phyloP scores from a whole-genome alignment of 2,797 vertebrate species.

The Monodelphis domestica region DNA sequence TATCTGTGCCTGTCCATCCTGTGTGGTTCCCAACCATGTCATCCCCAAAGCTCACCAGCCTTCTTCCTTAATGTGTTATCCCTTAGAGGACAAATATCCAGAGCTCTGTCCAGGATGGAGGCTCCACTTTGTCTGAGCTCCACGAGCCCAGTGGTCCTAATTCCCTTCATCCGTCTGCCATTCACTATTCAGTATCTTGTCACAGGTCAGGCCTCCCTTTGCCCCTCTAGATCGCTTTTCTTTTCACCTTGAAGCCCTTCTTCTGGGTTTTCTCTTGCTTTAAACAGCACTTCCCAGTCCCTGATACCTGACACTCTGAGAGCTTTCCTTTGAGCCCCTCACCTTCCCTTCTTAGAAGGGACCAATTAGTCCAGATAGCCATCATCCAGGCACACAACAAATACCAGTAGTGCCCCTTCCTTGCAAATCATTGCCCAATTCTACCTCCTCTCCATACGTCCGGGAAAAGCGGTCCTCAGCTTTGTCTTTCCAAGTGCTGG shows the following conservation, averaged over 20 bases:
- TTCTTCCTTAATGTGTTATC: neutral
- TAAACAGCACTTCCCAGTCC: neutral
- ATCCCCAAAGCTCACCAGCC: neutral
- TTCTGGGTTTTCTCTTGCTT: neutral
- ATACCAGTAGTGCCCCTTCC: no score
- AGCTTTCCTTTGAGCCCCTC: neutral
- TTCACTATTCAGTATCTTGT: neutral
- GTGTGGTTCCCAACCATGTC: neutral
- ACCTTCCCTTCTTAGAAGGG: neutral
- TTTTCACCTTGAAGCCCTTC: neutral
- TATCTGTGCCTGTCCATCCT: neutral
- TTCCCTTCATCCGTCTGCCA: neutral
- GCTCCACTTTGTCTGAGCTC: neutral
- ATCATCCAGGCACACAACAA: neutral
- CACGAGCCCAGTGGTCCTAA: neutral
- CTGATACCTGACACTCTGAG: neutral
- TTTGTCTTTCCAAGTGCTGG: neutral
- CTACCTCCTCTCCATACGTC: neutral
- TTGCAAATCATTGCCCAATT: no score
- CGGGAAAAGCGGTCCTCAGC: neutral
- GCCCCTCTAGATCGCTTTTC: neutral
- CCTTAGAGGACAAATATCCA: neutral
- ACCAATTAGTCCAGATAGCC: neutral
- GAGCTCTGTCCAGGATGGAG: neutral
- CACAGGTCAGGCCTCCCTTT: neutral